Percentiles rank a stretch among this genome's conserved stretches.
Evolutionary conservation across 2,888 invertebrate genomes (phyloP).

Genomic region (Maniola hyperantus): DNA sequence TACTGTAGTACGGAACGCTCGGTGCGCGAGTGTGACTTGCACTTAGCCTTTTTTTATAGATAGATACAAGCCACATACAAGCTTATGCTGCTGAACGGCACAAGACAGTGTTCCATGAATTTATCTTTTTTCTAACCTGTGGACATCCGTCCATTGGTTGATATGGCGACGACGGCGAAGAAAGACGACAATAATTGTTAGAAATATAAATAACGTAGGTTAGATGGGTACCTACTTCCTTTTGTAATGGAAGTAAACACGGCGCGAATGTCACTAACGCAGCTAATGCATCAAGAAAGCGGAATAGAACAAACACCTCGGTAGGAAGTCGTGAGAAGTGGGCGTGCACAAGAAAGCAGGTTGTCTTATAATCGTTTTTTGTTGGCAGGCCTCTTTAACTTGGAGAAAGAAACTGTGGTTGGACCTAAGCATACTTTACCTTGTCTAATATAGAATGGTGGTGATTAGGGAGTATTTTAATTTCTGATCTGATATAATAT

Average conservation of each 20-base stretch:
- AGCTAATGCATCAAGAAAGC: slow-evolving; percentile 56
- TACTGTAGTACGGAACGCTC: too few relatives aligned
- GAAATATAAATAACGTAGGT: background rate
- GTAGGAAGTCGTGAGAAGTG: slow-evolving; percentile 75
- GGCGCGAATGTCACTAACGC: slow-evolving; percentile 9
- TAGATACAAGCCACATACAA: too few relatives aligned
- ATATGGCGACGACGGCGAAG: background rate
- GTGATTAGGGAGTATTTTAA: background rate
- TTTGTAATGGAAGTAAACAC: slow-evolving; percentile 14
- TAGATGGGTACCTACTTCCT: background rate
- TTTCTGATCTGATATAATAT: background rate
- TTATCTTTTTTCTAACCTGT: too few relatives aligned
- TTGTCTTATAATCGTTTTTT: slow-evolving; percentile 60
- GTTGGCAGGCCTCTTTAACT: slow-evolving; percentile 40
- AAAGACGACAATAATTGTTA: background rate
- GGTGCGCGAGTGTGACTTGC: too few relatives aligned
- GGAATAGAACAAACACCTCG: slow-evolving; percentile 54
- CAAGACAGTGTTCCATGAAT: too few relatives aligned
- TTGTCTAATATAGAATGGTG: background rate
- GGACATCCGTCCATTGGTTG: background rate
- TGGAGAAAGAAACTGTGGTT: background rate
- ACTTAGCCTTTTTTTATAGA: too few relatives aligned
- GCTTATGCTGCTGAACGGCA: too few relatives aligned
- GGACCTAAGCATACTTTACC: background rate
- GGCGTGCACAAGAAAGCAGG: slow-evolving; percentile 68